These are phyloP conservation scores for Eretmochelys imbricata DNA, from an alignment of 2,113 vertebrate species.

Conservation along the genomic window DNA sequence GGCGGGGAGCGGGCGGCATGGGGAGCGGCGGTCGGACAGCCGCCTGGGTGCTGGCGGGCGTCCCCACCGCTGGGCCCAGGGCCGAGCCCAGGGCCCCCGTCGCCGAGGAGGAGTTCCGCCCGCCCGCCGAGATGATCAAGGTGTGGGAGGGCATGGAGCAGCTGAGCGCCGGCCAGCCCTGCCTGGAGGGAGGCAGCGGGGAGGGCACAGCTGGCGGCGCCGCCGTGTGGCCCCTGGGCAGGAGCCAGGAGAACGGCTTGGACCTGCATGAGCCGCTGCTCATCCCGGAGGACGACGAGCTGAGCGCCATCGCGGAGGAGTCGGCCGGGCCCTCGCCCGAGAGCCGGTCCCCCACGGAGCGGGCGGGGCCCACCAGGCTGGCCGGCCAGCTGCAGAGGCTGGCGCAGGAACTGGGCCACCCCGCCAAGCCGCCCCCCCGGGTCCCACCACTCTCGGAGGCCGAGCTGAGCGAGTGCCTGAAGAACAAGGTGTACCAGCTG, in stretches of 20 bases:
- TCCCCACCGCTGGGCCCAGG: background rate
- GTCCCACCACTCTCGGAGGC: constrained; percentile 80
- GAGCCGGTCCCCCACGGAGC: constrained; percentile 16
- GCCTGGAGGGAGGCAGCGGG: background rate
- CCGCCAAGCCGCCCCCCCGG: constrained; percentile 41
- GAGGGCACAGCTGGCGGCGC: background rate
- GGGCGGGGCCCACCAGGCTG: constrained; percentile 3
- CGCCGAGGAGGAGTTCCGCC: constrained; percentile 80
- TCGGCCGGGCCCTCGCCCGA: constrained; percentile 52
- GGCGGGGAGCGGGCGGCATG: background rate
- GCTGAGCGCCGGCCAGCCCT: constrained; percentile 25
- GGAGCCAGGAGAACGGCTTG: constrained; percentile 56
- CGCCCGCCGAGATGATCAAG: constrained; percentile 81
- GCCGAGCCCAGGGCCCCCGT: background rate
- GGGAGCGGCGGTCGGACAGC: background rate
- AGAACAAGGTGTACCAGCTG: constrained; percentile 93
- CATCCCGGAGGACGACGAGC: constrained; percentile 84
- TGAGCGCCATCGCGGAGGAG: constrained; percentile 70
- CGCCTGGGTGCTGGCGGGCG: constrained; percentile 37
- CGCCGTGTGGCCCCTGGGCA: background rate
- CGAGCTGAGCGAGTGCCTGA: constrained; percentile 75
- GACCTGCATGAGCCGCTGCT: constrained; percentile 67
- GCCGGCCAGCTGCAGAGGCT: constrained; percentile 36
- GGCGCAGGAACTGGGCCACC: background rate
- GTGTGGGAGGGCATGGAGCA: constrained; percentile 86